Base-by-base conservation (phyloP, 2,888 invertebrate genomes). In the Smittia sp. region DNA sequence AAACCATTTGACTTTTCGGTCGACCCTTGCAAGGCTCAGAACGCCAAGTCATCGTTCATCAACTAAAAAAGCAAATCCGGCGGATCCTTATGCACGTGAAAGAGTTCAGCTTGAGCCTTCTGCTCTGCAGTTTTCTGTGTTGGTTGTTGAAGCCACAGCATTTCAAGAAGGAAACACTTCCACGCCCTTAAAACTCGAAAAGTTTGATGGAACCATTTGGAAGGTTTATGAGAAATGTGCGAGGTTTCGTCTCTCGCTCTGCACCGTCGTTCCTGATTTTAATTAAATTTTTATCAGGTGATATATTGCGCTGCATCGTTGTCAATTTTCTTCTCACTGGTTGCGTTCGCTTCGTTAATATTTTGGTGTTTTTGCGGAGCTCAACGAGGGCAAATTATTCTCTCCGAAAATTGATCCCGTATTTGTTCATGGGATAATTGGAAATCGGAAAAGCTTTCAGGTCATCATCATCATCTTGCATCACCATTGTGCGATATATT, bases 241-340 rank as follows among this genome's bases (percentile, higher is more conserved):
- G 25, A 46, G 52, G 15, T 13, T 46, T 46, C 46, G 46, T 32
- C 18, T 70, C 54, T 54, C 46, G 20, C 18, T 69, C 2, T 69
- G 32, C 52, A 52, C 15, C 68, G 1, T 46, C 72, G 27, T 62
- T 72, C 62, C 62, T 63, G 54, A 22, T 72, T 52, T 72, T 72
- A 72, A 72, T 72, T 72, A 72, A 72, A 20, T 62, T 72, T 72
- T 72, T 62, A 72, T 72, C 72, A 15, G 69, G 72, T 72, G 72
- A 72, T 72, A 72, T 62, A 72, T 72, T 72, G 62, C 72, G 39
- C 32, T 39, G 15, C 20, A 38, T 66, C 25, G 24, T 66, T 38
- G 39, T 39, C 66, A 39, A 15, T 18, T 38, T 66, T 66, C 25
- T 15, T 66, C 27, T 18, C 18, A 6, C 7, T 22, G 63, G 18